phyloP scores from a whole-genome alignment of 2,888 invertebrate genomes.

The Esperia sulphurella region DNA sequence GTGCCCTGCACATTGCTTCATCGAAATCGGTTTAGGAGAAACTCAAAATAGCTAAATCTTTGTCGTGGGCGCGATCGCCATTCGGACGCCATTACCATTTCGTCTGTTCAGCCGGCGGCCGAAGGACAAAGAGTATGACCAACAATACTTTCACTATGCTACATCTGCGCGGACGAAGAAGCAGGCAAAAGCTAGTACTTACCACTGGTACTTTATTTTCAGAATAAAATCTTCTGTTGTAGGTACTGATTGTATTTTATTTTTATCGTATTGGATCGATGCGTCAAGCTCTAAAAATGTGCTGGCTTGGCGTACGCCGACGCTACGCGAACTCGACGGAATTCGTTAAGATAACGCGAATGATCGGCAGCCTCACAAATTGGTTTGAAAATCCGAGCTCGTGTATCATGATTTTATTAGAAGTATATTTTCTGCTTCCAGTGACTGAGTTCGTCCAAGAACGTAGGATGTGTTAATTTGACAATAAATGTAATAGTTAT shows the following conservation, averaged over 20 bases:
- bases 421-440: background rate
- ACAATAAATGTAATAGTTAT: background rate
- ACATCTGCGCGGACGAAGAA: no score
- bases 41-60: no score
- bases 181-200: slow-evolving; percentile 15
- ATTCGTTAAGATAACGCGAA: slow-evolving; percentile 25
- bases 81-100: no score
- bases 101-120: no score
- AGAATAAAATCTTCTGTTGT: background rate
- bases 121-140: no score
- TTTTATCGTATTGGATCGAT: background rate
- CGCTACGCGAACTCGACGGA: slow-evolving; percentile 11
- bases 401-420: slow-evolving; percentile 6
- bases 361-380: slow-evolving; percentile 24
- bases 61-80: no score
- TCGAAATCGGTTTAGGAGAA: no score
- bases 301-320: slow-evolving; percentile 2
- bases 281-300: slow-evolving; percentile 1
- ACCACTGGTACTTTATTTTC: background rate
- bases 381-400: slow-evolving; percentile 17
- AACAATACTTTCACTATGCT: no score
- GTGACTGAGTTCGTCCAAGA: background rate
- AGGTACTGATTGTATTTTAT: slow-evolving; percentile 4
- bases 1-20: no score
- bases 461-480: background rate